A percentile compares a stretch with the other conserved stretches of the same genome.
Evolutionary conservation across 2,888 invertebrate species (phyloP).

Genomic region (Pecten maximus): DNA sequence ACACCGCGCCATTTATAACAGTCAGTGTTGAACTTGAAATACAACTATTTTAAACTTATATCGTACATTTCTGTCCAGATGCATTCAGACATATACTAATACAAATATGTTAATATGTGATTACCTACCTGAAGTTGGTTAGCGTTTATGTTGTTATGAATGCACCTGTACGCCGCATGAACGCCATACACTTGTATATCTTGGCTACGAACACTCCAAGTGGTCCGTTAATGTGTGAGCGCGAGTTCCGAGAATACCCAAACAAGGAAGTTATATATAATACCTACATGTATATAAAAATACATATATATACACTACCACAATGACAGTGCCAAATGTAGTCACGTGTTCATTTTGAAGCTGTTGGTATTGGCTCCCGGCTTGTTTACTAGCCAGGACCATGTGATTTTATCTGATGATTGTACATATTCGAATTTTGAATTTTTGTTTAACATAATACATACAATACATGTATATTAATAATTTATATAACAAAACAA

Average conservation of each 20-base stretch:
- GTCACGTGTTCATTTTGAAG: not conserved
- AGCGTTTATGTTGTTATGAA: not conserved
- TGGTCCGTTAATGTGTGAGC: not conserved
- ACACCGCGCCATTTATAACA: not conserved
- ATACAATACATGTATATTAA: no score
- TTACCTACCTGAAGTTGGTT: not conserved
- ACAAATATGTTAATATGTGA: not conserved
- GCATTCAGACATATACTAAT: not conserved
- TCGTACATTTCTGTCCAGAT: not conserved
- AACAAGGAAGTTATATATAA: not conserved
- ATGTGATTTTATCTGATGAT: no score
- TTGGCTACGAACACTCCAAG: not conserved
- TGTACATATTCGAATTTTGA: no score
- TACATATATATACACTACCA: not conserved
- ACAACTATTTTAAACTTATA: not conserved
- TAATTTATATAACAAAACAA: no score
- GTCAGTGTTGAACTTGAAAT: not conserved
- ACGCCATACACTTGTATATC: not conserved
- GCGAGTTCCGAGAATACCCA: not conserved
- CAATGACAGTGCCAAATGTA: not conserved
- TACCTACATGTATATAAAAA: not conserved
- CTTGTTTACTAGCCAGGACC: not conserved
- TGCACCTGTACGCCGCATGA: not conserved
- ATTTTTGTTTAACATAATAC: no score
- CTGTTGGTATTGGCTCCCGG: not conserved